Conservation (phyloP, 2,797 vertebrate genomes). For the Schizothorax lantsangensis region DNA sequence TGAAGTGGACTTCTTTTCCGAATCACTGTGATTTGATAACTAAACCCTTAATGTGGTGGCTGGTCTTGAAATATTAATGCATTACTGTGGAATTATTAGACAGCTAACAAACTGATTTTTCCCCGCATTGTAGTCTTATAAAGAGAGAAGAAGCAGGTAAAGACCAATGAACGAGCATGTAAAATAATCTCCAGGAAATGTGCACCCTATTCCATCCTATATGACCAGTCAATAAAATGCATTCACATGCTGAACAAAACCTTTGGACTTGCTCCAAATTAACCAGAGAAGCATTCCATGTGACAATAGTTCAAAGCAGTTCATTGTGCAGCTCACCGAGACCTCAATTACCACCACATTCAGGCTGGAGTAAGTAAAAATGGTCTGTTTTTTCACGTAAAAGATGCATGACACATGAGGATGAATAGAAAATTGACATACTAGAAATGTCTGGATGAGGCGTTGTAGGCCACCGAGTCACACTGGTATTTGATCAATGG, state of each 20-base stretch:
- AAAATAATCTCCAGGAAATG: neutral
- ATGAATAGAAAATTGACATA: conserved; percentile 11
- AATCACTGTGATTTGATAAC: neutral
- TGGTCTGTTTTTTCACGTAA: conserved; percentile 8
- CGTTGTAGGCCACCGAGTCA: neutral
- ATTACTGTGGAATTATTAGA: neutral
- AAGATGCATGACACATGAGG: conserved; percentile 28
- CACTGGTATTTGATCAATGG: conserved; percentile 15
- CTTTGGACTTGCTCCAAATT: neutral
- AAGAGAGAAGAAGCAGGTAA: neutral
- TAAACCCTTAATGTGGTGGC: neutral
- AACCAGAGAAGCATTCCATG: neutral
- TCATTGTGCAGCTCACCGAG: neutral
- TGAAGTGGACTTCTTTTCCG: neutral
- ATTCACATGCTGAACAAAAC: conserved; percentile 6
- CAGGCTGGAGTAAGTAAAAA: neutral
- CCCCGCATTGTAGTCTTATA: neutral
- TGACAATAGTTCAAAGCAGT: conserved; percentile 7
- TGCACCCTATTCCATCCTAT: neutral
- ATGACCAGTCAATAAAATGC: neutral
- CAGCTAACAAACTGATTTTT: neutral
- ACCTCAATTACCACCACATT: conserved; percentile 41
- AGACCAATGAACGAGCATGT: neutral
- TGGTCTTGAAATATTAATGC: neutral
- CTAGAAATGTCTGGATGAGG: neutral